Base-by-base conservation (phyloP, 2,888 invertebrate species). In the Cheilosia scutellata region DNA sequence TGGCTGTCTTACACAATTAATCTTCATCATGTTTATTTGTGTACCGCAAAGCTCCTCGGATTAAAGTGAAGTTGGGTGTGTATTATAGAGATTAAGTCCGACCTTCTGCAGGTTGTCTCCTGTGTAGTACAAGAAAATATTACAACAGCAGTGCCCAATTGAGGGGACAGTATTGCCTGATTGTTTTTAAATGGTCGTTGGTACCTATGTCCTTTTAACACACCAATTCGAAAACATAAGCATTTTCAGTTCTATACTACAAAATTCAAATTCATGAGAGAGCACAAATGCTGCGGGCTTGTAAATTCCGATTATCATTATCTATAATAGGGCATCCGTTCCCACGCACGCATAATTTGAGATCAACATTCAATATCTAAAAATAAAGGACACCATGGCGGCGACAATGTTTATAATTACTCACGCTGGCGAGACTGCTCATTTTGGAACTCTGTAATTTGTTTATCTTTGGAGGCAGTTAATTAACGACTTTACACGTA, bases 1-100 rank as follows among this genome's bases (percentile, higher is more conserved):
- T 63, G 11, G 20, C 62, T 62, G 51, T 40, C 31, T 31, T 44
- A 29, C n/a, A 13, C 25, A 63, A 72, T 72, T 72, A 62, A 62
- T 72, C 72, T 72, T 53, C 42, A 33, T 62, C 72, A 55, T 44
- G 31, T 44, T 72, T 55, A 42, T 47, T 20, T 63, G 53, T 53
- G 29, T 31, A 33, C 3, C 25, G 7, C n/a, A n/a, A 62, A 44
- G n/a, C n/a, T n/a, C 27, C 44, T 2, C 13, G 25, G 13, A 40
- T 51, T 53, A 33, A 20, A 44, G 33, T 49, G 20, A 16, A 49
- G 42, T 71, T 40, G 29, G 6, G 6, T 27, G 42, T 42, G 72
- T 42, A 20, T 44, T 62, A 60, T 44, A 62, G 20, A 31, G 62
- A 72, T 62, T 62, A 62, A 40, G 13, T 4, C 40, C 16, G 5